A percentile compares a stretch with the other conserved stretches of the same genome.
Conservation (phyloP, 92 coral and sea anemone genomes). For the Bergia puertoricense region DNA sequence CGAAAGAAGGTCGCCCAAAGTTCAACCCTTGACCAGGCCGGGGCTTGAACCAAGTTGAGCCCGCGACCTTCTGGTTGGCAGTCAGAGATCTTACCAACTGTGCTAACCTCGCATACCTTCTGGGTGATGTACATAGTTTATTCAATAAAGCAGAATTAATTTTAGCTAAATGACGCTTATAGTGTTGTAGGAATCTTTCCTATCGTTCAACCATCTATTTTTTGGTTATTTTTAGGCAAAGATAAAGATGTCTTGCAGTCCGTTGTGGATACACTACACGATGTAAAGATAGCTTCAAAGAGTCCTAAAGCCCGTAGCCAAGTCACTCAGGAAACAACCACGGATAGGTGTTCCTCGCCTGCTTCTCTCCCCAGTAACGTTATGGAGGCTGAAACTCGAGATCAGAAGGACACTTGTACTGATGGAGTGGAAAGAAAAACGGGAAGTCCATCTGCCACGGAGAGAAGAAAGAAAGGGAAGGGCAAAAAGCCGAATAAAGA, state of each 20-base stretch:
- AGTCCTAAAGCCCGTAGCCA: background rate
- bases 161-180: too few species aligned
- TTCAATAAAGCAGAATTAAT: background rate
- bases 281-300: constrained; percentile 8
- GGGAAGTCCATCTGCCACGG: constrained; percentile 8
- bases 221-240: background rate
- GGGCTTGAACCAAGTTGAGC: too few species aligned
- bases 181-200: background rate
- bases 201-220: background rate
- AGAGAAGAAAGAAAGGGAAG: constrained; percentile 23
- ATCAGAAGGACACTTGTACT: background rate
- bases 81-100: too few species aligned
- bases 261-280: constrained; percentile 21
- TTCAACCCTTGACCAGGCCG: too few species aligned
- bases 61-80: too few species aligned
- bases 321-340: constrained; percentile 5
- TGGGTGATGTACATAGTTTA: too few species aligned
- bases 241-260: constrained; percentile 31
- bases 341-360: background rate
- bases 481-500: constrained; percentile 22
- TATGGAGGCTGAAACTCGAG: background rate
- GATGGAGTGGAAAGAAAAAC: constrained; percentile 9
- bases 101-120: too few species aligned
- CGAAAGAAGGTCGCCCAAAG: too few species aligned
- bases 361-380: too few species aligned